These are phyloP conservation scores for Paracyclopina nana DNA, from an alignment of 1,140 invertebrate genomes.

Conservation along the genomic window DNA sequence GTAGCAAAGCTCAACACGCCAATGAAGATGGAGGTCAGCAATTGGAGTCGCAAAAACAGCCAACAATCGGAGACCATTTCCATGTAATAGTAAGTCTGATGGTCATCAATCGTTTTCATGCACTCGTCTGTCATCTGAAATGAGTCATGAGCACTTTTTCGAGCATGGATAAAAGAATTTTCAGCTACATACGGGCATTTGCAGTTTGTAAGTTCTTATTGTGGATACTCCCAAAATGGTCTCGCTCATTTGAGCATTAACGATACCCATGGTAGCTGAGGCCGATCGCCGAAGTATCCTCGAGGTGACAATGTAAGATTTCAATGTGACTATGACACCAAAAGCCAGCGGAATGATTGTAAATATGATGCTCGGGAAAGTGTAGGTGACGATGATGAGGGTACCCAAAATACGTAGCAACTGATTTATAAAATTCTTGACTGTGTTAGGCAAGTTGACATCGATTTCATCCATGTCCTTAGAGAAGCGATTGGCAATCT, in stretches of 20 bases:
- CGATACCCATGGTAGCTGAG: background rate
- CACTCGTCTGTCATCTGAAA: background rate
- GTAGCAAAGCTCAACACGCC: constrained; percentile 34
- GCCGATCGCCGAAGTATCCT: background rate
- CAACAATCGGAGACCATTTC: constrained; percentile 11
- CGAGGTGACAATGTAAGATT: background rate
- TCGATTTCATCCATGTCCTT: constrained; percentile 27
- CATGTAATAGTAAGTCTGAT: constrained; percentile 6
- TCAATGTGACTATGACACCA: background rate
- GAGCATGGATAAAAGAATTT: too few relatives aligned
- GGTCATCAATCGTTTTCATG: constrained; percentile 1
- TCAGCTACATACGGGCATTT: too few relatives aligned
- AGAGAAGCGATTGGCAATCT: constrained; percentile 22
- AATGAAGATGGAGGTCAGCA: constrained; percentile 29
- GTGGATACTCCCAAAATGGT: background rate
- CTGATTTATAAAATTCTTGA: constrained; percentile 11
- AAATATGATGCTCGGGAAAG: constrained; percentile 1
- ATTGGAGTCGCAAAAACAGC: constrained; percentile 6
- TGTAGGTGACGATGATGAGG: background rate
- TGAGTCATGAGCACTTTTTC: background rate
- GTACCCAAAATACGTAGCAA: constrained; percentile 1
- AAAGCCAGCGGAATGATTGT: background rate
- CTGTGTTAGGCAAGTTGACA: constrained; percentile 23
- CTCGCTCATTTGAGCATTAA: background rate
- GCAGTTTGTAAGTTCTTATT: background rate